Base-by-base conservation (phyloP, 2,888 invertebrate species). In the Drosophila paucipuncta region DNA sequence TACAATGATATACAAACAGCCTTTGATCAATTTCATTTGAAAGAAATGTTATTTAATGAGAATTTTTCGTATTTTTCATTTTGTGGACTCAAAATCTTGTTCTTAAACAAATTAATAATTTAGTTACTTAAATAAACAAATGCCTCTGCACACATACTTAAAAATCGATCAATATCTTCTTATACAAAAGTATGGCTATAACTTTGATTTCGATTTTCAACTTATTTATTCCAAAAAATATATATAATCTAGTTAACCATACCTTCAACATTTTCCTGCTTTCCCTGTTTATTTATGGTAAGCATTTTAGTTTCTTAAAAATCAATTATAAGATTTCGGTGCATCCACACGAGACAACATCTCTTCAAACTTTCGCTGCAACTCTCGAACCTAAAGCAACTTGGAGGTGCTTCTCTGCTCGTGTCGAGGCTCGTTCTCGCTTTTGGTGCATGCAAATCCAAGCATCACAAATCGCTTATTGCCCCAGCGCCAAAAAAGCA, bases 1-100 rank as follows among this genome's bases (percentile, higher is more conserved):
- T 35, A 65, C 66, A 35, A 13, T 68, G 13, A 35, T 35, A 35
- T 52, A 69, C 68, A 59, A 43, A 22, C 35, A 65, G 68, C 70
- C 87, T 85, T 85, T 85, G 85, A 85, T 85, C 84, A 73, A 76
- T 84, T 58, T 58, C 30, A 70, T 59, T 59, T 53, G 18, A n/a
- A 33, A 10, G 30, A 16, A n/a, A 55, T 18, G 13, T 30, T 49
- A 69, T 59, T 69, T 68, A 41, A 68, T 52, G 41, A 13, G 68
- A 25, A 54, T 47, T 60, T 58, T n/a, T 7, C 0, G 0, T 39
- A 35, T 61, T 52, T 25, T n/a, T 16, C 4, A 5, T 2, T 47
- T 4, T 39, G 43, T 22, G 1, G 43, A 6, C 43, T 3, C n/a
- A 43, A 43, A 13, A 22, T 47, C 16, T 16, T 25, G 16, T 16